A percentile compares a stretch with the other conserved stretches of the same genome.
phyloP scores from a whole-genome alignment of 2,888 invertebrate genomes.

The Leucophora obtusa region DNA sequence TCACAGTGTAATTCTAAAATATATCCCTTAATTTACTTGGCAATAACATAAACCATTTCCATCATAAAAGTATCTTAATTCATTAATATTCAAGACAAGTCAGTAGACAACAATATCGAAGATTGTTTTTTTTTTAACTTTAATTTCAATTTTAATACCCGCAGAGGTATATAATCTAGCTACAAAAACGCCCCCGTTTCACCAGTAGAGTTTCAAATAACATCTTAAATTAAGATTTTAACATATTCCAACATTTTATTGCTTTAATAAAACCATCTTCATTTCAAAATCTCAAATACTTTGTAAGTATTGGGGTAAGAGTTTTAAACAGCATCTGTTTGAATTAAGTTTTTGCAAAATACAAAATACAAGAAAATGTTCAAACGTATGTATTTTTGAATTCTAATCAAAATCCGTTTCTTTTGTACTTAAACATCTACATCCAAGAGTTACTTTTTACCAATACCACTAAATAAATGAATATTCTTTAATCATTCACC shows the following conservation, averaged over 20 bases:
- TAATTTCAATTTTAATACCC: no score
- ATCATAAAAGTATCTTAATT: no score
- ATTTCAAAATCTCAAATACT: background rate
- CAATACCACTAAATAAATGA: conserved; percentile 42
- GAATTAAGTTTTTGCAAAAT: conserved; percentile 19
- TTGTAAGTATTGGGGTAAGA: no score
- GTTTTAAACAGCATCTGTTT: conserved; percentile 18
- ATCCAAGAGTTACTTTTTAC: conserved; percentile 2
- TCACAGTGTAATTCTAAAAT: no score
- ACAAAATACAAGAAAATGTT: background rate
- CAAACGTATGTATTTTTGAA: conserved; percentile 6
- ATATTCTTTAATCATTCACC: conserved; percentile 38
- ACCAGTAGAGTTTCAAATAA: background rate
- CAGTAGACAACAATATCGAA: no score
- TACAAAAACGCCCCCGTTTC: background rate
- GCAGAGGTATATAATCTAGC: no score
- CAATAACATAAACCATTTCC: no score
- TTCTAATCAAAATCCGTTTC: conserved; percentile 47
- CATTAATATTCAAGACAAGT: no score
- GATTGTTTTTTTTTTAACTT: no score
- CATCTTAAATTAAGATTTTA: background rate
- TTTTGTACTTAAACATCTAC: conserved; percentile 14
- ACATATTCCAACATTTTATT: background rate
- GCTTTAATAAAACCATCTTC: background rate
- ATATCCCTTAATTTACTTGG: no score